Evolutionary conservation across 2,113 vertebrate genomes (phyloP).

Genomic region (Propithecus coquereli): DNA sequence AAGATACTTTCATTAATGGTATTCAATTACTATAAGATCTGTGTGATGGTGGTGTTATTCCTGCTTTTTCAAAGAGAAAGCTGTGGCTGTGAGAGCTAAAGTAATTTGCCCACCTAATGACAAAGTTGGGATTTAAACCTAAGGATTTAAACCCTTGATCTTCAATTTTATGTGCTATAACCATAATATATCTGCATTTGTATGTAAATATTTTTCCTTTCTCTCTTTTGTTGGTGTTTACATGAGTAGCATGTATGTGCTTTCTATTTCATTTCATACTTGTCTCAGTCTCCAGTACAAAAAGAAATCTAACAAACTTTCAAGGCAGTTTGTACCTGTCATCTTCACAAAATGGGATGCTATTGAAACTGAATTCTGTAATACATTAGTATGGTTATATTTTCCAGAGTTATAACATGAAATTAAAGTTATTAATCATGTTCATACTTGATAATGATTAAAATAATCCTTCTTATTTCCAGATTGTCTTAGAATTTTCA

Average conservation of each 20-base stretch:
- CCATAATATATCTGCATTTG: neutral
- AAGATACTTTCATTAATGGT: neutral
- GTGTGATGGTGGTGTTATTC: neutral
- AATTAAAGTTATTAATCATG: neutral
- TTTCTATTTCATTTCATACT: neutral
- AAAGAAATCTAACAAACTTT: neutral
- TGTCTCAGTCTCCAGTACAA: neutral
- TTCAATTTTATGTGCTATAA: neutral
- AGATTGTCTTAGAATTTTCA: neutral
- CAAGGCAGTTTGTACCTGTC: neutral
- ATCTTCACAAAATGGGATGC: neutral
- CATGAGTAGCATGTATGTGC: neutral
- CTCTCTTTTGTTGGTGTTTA: neutral
- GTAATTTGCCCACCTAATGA: neutral
- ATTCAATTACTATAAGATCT: neutral
- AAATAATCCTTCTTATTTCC: neutral
- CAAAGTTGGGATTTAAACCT: neutral
- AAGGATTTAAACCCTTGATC: neutral
- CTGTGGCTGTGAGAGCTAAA: neutral
- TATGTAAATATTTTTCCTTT: neutral
- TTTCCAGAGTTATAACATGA: neutral
- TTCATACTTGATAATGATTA: constrained; percentile 8
- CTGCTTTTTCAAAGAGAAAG: neutral
- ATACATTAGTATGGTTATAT: neutral
- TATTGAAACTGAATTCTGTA: neutral